Conservation (phyloP, 2,113 vertebrate species). For the Sceloporus undulatus region DNA sequence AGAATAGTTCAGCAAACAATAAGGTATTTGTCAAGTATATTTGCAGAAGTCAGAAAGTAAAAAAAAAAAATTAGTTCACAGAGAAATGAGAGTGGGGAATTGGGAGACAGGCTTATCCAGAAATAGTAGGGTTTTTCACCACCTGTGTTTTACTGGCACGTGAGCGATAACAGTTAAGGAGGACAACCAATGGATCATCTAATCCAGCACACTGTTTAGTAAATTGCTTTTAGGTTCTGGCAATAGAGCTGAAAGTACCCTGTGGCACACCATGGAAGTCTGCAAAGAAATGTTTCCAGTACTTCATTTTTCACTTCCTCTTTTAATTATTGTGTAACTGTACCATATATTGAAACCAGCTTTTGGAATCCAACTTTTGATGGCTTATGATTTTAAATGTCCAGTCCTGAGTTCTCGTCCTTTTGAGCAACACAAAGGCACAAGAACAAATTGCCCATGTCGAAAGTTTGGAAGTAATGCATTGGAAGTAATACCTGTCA, state of each 20-base stretch:
- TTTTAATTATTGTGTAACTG: constrained; percentile 9
- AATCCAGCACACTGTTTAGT: constrained; percentile 11
- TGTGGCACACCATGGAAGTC: constrained; percentile 31
- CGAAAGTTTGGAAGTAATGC: too few relatives aligned
- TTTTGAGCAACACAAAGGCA: neutral
- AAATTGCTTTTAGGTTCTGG: constrained; percentile 21
- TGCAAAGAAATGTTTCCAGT: constrained; percentile 29
- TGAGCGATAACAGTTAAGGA: neutral
- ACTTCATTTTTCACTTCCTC: neutral
- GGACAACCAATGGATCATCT: constrained; percentile 7
- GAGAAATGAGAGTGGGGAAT: constrained; percentile 50
- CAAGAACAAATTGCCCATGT: neutral
- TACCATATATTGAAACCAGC: constrained; percentile 4
- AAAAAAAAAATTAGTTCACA: constrained; percentile 62
- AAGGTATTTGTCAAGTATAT: constrained; percentile 61
- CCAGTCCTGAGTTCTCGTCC: neutral
- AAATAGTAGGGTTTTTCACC: constrained; percentile 29
- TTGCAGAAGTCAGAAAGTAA: constrained; percentile 60
- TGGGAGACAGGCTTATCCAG: constrained; percentile 34
- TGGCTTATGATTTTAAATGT: neutral
- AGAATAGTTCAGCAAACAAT: constrained; percentile 59
- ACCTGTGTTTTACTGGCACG: constrained; percentile 37
- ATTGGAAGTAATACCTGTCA: too few relatives aligned
- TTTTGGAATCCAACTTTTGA: constrained; percentile 34
- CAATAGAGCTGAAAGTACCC: constrained; percentile 36